Percentiles rank a stretch among this genome's conserved stretches.
These are phyloP conservation scores for Microcebus griseorufus DNA, from an alignment of 2,113 vertebrate genomes.

Conservation along the genomic window DNA sequence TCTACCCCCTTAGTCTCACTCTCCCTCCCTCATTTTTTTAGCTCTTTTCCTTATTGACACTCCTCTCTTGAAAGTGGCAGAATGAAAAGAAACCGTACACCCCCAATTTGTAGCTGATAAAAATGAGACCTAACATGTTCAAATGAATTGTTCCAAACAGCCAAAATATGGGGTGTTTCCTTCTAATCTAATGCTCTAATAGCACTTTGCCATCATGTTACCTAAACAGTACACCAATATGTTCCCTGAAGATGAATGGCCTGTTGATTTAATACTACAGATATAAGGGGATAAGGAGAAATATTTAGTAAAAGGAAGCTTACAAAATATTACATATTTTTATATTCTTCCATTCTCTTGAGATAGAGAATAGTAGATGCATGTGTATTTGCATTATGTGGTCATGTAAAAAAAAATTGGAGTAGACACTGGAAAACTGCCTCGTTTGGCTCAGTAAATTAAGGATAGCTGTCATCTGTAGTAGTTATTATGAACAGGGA, in stretches of 20 bases:
- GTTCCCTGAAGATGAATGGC: neutral
- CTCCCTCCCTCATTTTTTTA: neutral
- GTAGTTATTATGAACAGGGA: neutral
- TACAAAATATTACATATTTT: neutral
- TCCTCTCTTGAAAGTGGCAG: neutral
- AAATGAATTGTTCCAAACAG: neutral
- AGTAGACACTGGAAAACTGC: neutral
- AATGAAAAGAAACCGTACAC: neutral
- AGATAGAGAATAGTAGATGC: neutral
- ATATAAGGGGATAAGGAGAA: neutral
- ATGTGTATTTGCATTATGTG: neutral
- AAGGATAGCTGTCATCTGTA: neutral
- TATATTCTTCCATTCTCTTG: neutral
- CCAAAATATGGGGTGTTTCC: neutral
- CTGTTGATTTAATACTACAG: neutral
- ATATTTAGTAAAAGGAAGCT: neutral
- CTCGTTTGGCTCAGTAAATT: neutral
- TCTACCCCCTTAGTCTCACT: neutral
- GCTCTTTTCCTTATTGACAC: neutral
- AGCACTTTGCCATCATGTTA: neutral
- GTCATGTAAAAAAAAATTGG: neutral
- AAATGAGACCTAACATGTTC: neutral
- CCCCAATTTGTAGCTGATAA: neutral
- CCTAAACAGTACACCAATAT: neutral
- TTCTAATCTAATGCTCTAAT: neutral